Conservation (phyloP, 2,113 vertebrate species). For the Gambusia affinis region DNA sequence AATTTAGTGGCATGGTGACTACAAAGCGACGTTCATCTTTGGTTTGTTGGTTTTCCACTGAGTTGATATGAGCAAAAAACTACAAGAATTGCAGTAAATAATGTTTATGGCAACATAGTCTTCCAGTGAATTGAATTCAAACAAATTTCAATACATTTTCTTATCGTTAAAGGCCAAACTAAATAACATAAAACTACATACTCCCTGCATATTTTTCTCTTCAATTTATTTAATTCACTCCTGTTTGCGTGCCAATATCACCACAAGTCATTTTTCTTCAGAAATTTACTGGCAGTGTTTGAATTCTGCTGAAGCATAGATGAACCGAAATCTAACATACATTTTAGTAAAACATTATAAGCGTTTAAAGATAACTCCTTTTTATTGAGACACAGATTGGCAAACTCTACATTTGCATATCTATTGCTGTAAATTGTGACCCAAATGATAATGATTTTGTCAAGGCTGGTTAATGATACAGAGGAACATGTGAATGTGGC, state of each 20-base stretch:
- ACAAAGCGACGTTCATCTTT: conserved; percentile 21
- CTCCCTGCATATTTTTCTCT: conserved; percentile 27
- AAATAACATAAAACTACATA: conserved; percentile 56
- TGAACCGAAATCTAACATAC: conserved; percentile 33
- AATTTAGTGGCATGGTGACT: conserved; percentile 23
- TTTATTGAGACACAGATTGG: conserved; percentile 52
- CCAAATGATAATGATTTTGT: conserved; percentile 75
- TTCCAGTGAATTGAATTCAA: conserved; percentile 24
- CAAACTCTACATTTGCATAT: conserved; percentile 50
- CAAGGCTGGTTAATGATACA: conserved; percentile 65
- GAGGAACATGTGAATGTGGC: conserved; percentile 61
- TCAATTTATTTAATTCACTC: conserved; percentile 45
- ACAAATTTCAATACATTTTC: conserved; percentile 35
- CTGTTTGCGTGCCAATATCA: conserved; percentile 24
- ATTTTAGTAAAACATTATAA: conserved; percentile 13
- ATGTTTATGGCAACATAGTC: conserved; percentile 7
- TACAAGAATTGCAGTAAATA: background rate
- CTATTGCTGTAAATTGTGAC: conserved; percentile 62
- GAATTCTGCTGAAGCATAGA: conserved; percentile 30
- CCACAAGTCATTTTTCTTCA: background rate
- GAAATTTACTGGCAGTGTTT: conserved; percentile 1
- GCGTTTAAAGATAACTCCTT: conserved; percentile 41
- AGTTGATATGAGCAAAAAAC: background rate
- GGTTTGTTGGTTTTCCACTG: conserved; percentile 23
- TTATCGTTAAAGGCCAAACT: conserved; percentile 51